Base-by-base conservation (phyloP, 2,113 vertebrate species). In the Dascyllus trimaculatus region DNA sequence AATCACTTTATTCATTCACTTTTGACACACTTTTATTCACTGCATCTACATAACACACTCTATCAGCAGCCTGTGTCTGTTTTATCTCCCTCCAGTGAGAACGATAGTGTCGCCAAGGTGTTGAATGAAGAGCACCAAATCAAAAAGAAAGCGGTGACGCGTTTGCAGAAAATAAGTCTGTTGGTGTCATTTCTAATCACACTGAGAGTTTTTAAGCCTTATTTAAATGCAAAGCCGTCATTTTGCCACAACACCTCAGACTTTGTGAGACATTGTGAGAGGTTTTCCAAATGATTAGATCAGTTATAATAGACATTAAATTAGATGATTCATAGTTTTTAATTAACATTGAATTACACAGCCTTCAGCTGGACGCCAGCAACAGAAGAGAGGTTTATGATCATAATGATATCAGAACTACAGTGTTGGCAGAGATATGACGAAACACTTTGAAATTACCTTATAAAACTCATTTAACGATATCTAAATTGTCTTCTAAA, bases 301-400 rank as follows among this genome's bases (percentile, higher is more conserved):
- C 62, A 71, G 18, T 76, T 60, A 52, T 60, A 61, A 73, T 48
- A 60, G 35, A 80, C 24, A 69, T 79, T 71, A 74, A 78, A 85
- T 81, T 49, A 69, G 40, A 13, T n/a, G 59, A 61, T 64, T 63
- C 17, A 2, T 40, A 40, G 5, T 70, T 78, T 85, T 70, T 85
- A 88, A 88, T 82, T 79, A 78, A 59, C 51, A 58, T 48, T 51
- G 13, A 73, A 71, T 84, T 68, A 68, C 72, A 76, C 46, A 69
- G 65, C 80, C 62, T 71, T 81, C 53, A 69, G 46, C 60, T 61
- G 13, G 51, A 75, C 15, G 15, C 49, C 40, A 64, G 62, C 63
- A 73, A 62, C 71, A 81, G 29, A 74, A 64, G 18, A 26, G 45
- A 63, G 45, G 48, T 66, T 79, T 65, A 21, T 72, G 64, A 75